Percentiles rank a stretch among this genome's conserved stretches.
phyloP scores from a whole-genome alignment of 2,113 vertebrate species.

The Pterocles gutturalis region DNA sequence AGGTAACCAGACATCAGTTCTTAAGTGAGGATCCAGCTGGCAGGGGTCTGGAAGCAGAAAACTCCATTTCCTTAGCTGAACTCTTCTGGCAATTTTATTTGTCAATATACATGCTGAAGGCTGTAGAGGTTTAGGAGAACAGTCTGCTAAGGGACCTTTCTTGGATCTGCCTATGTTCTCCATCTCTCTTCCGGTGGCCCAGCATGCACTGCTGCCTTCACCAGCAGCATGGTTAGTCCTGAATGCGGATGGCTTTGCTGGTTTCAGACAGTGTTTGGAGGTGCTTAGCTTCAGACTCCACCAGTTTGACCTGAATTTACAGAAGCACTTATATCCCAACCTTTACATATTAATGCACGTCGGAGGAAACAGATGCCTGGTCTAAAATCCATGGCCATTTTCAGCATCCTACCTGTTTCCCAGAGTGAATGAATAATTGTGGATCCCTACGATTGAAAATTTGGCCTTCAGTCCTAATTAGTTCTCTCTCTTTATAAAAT shows the following conservation, averaged over 20 bases:
- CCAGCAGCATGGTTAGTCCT: background rate
- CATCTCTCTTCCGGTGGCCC: background rate
- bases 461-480: background rate
- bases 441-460: background rate
- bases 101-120: background rate
- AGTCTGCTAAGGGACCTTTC: background rate
- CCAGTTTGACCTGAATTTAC: background rate
- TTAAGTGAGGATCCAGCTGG: background rate
- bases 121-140: background rate
- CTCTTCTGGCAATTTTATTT: background rate
- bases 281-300: background rate
- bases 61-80: background rate
- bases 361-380: background rate
- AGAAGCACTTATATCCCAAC: background rate
- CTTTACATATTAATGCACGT: background rate
- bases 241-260: accelerated
- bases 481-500: background rate
- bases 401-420: background rate
- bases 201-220: background rate
- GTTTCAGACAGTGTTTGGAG: background rate
- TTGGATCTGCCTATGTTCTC: background rate
- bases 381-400: background rate
- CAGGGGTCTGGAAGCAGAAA: background rate
- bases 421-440: background rate
- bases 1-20: background rate